phyloP scores from a whole-genome alignment of 2,888 invertebrate genomes.

The Synanthedon myopaeformis region DNA sequence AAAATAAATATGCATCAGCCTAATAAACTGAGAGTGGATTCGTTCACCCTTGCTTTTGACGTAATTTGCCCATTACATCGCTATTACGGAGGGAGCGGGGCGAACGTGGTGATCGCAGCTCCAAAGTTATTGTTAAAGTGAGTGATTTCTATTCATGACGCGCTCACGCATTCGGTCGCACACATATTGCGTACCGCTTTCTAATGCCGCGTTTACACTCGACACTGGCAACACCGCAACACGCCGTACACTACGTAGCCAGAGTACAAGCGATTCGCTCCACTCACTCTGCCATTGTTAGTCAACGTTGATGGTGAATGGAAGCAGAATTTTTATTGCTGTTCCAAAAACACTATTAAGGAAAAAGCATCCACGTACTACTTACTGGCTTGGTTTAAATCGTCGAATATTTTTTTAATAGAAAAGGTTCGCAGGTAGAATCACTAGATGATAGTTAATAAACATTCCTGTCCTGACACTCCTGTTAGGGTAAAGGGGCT shows the following conservation, averaged over 20 bases:
- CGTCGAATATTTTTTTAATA: too few relatives aligned
- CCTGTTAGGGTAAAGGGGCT: too few relatives aligned
- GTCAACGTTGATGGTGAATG: neutral
- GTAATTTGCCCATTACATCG: slow-evolving; percentile 25
- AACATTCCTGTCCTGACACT: too few relatives aligned
- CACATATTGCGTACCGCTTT: slow-evolving; percentile 21
- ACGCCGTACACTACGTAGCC: too few relatives aligned
- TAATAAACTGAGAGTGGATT: slow-evolving; percentile 33
- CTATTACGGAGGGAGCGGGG: slow-evolving; percentile 8
- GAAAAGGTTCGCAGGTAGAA: too few relatives aligned
- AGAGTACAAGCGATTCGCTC: too few relatives aligned
- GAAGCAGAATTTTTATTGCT: neutral
- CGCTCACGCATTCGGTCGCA: slow-evolving; percentile 19
- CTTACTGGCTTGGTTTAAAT: too few relatives aligned
- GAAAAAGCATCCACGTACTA: too few relatives aligned
- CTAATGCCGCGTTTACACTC: slow-evolving; percentile 8
- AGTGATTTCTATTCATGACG: slow-evolving; percentile 61
- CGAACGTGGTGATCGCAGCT: slow-evolving; percentile 5
- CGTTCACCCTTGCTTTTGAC: slow-evolving; percentile 9
- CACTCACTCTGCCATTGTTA: neutral
- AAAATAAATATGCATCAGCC: slow-evolving; percentile 13
- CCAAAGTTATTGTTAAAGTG: slow-evolving; percentile 43
- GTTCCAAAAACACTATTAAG: too few relatives aligned
- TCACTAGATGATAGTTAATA: too few relatives aligned
- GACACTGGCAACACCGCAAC: neutral